Base-by-base conservation (phyloP, 1,140 invertebrate genomes). In the Drosophila trapezifrons region DNA sequence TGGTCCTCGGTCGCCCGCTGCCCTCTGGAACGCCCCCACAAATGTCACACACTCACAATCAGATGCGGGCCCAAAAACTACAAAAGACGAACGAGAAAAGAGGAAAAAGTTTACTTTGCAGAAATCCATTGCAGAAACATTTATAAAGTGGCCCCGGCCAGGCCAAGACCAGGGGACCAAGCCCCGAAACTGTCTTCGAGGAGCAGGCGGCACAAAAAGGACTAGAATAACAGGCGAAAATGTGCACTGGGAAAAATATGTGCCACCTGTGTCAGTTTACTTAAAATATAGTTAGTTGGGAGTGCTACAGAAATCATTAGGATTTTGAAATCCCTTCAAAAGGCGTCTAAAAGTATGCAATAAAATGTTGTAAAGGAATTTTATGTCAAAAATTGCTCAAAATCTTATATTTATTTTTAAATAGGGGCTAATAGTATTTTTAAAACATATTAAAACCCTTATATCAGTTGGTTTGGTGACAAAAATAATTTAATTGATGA, bases 101-200 rank as follows among this genome's bases (percentile, higher is more conserved):
- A 69, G 46, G 80, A 90, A 89, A 89, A 89, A 89, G 85, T 89
- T 89, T 89, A 89, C 76, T 89, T 89, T 90, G 85, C 85, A 90
- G 75, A 86, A 89, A 89, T 85, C 81, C 86, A 78, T 78, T 84
- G 80, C 80, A 90, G 78, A 90, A 89, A 90, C 78, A 90, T 90
- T 89, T 89, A 90, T 89, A 89, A 89, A 89, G 84, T 90, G 80
- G 80, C 80, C 71, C 86, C 76, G 40, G 49, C 73, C 57, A 22
- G 38, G 56, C 27, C 69, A n/a, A 29, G 25, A 46, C 35, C 46
- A 40, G 18, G 40, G 38, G 37, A n/a, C 37, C 54, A 52, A 49
- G 52, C 64, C 64, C 43, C 59, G 10, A 55, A 82, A 74, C 59
- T 66, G 67, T 65, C 76, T 83, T 62, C 47, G 52, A 78, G 63